Percentiles rank a stretch among this genome's conserved stretches.
These are phyloP conservation scores for Stegana nigrithorax DNA, from an alignment of 2,888 invertebrate species.

Conservation along the genomic window DNA sequence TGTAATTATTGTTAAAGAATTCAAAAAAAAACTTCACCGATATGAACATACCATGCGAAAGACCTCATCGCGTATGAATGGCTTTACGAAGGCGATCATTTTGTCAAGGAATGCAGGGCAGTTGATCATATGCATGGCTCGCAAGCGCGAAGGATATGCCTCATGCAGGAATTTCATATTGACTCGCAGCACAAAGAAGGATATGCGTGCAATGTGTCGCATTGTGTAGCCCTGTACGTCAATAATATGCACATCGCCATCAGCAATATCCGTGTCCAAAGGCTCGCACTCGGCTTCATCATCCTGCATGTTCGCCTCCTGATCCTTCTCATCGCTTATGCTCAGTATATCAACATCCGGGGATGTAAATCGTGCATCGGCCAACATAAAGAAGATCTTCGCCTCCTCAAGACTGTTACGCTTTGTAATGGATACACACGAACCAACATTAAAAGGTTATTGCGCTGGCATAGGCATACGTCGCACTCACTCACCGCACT, in stretches of 20 bases:
- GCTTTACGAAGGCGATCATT: constrained; percentile 72
- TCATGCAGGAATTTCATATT: constrained; percentile 79
- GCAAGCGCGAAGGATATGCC: constrained; percentile 75
- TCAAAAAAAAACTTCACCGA: background rate
- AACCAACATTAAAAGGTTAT: too few species aligned
- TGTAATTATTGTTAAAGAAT: too few species aligned
- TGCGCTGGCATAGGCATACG: too few species aligned
- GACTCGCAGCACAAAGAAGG: constrained; percentile 72
- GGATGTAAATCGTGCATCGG: constrained; percentile 50
- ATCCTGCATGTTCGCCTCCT: background rate
- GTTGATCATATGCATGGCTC: constrained; percentile 77
- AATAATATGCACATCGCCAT: constrained; percentile 76
- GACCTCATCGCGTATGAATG: constrained; percentile 74
- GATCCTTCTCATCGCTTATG: background rate
- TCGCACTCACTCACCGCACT: constrained; percentile 44
- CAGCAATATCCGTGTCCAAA: constrained; percentile 70
- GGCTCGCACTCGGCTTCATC: background rate
- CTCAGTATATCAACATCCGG: constrained; percentile 27
- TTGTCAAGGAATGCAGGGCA: constrained; percentile 73
- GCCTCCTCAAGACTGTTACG: constrained; percentile 52
- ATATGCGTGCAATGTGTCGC: constrained; percentile 73
- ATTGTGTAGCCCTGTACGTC: constrained; percentile 76
- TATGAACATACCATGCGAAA: constrained; percentile 70
- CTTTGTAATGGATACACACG: too few species aligned
- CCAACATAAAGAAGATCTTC: constrained; percentile 58